Percentiles rank a stretch among this genome's conserved stretches.
Conservation (phyloP, 2,113 vertebrate genomes). For the Peromyscus californicus region DNA sequence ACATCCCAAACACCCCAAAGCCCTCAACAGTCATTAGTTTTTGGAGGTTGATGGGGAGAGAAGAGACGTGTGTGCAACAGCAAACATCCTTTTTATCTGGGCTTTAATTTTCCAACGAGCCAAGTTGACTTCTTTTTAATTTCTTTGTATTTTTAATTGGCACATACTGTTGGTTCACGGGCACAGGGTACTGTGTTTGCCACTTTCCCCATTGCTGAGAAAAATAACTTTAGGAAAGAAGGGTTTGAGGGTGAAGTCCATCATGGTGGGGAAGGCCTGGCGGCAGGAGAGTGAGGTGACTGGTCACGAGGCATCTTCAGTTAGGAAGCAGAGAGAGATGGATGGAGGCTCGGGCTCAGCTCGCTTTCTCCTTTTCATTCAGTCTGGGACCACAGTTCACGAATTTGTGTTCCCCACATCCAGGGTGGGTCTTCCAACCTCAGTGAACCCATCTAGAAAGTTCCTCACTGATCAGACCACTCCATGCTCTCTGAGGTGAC, state of each 20-base stretch:
- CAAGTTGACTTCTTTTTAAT: neutral
- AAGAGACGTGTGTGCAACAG: neutral
- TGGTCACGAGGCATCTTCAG: neutral
- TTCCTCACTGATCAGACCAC: neutral
- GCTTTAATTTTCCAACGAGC: neutral
- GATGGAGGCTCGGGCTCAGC: neutral
- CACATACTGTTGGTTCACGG: neutral
- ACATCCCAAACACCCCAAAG: constrained; percentile 16
- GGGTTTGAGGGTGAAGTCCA: neutral
- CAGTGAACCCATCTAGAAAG: no score
- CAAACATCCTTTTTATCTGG: neutral
- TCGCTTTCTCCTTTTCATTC: neutral
- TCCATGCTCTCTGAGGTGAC: neutral
- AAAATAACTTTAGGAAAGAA: neutral
- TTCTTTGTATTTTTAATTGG: neutral
- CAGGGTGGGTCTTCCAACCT: neutral
- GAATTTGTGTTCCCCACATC: no score
- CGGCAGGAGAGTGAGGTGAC: neutral
- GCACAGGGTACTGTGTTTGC: neutral
- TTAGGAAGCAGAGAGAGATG: neutral
- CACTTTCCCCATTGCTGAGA: neutral
- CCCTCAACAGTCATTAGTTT: neutral
- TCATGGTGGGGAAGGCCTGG: neutral
- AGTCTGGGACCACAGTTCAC: neutral
- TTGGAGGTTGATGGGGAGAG: constrained; percentile 1